phyloP scores from a whole-genome alignment of 2,888 invertebrate genomes.

The Melieria crassipennis region DNA sequence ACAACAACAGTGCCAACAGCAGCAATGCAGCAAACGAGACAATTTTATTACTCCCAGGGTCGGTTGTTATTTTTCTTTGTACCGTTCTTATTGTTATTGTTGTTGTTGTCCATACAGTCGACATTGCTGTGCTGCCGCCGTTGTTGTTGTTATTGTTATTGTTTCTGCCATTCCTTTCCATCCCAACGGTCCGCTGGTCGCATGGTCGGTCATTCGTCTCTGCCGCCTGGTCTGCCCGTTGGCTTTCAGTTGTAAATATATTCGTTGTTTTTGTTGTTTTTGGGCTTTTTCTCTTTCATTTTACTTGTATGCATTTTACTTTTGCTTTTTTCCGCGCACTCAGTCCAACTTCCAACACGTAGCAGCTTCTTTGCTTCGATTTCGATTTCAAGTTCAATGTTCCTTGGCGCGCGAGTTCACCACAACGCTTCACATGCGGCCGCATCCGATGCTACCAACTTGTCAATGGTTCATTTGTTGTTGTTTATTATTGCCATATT shows the following conservation, averaged over 20 bases:
- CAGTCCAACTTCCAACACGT: no score
- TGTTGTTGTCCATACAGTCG: slow-evolving; percentile 5
- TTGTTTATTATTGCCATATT: no score
- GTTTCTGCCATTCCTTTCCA: slow-evolving; percentile 9
- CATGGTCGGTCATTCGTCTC: slow-evolving; percentile 36
- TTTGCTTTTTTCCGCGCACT: no score
- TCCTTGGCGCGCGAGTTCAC: slow-evolving; percentile 6
- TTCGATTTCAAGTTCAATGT: slow-evolving; percentile 36
- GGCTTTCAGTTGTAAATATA: background rate
- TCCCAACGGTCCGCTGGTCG: slow-evolving; percentile 30
- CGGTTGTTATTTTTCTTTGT: slow-evolving; percentile 44
- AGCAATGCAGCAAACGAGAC: slow-evolving; percentile 2
- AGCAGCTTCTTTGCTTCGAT: background rate
- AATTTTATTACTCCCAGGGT: slow-evolving; percentile 55
- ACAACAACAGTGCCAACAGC: slow-evolving; percentile 20
- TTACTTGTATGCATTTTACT: background rate
- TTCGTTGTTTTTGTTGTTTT: slow-evolving; percentile 26
- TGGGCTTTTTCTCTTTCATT: slow-evolving; percentile 9
- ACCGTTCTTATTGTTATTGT: slow-evolving; percentile 30
- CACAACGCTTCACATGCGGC: background rate
- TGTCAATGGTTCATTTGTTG: no score
- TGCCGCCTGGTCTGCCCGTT: slow-evolving; percentile 15
- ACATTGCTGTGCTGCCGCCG: background rate
- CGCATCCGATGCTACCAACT: no score
- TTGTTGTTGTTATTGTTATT: slow-evolving; percentile 14